A percentile compares a stretch with the other conserved stretches of the same genome.
Evolutionary conservation across 2,113 vertebrate genomes (phyloP).

Genomic region (Entomyzon cyanotis): DNA sequence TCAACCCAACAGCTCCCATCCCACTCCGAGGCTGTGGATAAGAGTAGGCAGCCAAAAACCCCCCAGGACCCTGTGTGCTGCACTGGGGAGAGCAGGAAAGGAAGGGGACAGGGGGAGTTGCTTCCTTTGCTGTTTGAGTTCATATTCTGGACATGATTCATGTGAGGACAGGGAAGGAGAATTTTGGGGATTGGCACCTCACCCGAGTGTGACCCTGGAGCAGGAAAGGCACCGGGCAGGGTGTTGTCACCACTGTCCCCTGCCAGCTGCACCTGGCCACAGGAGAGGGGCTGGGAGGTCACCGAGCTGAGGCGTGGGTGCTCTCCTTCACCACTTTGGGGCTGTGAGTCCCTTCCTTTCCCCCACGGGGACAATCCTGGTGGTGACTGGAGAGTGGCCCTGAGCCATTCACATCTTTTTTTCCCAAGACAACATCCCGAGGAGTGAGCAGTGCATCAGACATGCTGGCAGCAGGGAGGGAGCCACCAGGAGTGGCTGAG

Average conservation of each 20-base stretch:
- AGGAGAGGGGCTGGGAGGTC: background rate
- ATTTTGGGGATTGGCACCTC: background rate
- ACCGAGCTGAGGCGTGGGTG: fast-evolving
- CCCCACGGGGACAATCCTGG: background rate
- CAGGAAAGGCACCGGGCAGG: background rate
- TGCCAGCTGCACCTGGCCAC: background rate
- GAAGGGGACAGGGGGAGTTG: background rate
- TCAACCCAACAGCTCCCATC: background rate
- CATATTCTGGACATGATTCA: fast-evolving
- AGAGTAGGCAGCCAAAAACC: background rate
- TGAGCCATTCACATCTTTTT: background rate
- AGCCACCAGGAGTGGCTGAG: background rate
- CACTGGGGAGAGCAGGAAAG: background rate
- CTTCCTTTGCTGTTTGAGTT: background rate
- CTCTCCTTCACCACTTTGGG: background rate
- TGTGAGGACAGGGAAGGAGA: background rate
- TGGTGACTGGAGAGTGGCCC: fast-evolving
- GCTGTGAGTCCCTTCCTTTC: background rate
- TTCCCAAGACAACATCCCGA: background rate
- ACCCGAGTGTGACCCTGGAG: fast-evolving
- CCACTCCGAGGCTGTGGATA: background rate
- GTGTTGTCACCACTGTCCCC: background rate
- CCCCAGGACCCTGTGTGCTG: background rate
- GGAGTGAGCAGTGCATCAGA: background rate
- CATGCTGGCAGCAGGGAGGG: background rate